phyloP scores from a whole-genome alignment of 64 coral and sea anemone genomes.

The Porites lutea region DNA sequence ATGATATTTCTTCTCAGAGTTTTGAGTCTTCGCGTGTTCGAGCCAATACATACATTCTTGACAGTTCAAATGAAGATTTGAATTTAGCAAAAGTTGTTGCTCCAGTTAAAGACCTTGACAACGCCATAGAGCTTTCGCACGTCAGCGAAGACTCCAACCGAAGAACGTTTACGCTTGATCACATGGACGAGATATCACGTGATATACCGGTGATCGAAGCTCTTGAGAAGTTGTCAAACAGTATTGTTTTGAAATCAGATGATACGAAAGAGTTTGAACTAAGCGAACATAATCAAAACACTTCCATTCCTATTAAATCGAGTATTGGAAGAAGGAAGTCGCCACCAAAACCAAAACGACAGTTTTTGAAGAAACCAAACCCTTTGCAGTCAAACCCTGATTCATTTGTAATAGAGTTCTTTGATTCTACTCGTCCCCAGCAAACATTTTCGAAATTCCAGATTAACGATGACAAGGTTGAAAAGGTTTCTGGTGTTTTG shows the following conservation, averaged over 20 bases:
- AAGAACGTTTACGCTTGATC: conserved; percentile 71
- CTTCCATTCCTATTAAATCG: neutral
- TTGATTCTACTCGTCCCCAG: neutral
- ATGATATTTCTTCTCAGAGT: conserved; percentile 45
- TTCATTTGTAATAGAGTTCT: conserved; percentile 76
- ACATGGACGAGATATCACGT: conserved; percentile 38
- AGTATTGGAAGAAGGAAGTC: conserved; percentile 11
- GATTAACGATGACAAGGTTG: conserved; percentile 6
- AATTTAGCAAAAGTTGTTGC: neutral
- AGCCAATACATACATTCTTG: conserved; percentile 11
- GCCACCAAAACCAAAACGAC: conserved; percentile 55
- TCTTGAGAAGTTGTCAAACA: conserved; percentile 55
- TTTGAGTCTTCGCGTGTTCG: neutral
- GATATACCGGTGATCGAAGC: conserved; percentile 70
- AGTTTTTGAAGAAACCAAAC: conserved; percentile 57
- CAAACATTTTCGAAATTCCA: conserved; percentile 29
- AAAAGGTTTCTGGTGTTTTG: neutral
- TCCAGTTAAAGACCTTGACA: neutral
- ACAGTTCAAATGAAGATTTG: conserved; percentile 35
- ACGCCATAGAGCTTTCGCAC: neutral
- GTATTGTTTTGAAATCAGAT: neutral
- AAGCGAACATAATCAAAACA: neutral
- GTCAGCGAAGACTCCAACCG: conserved; percentile 19
- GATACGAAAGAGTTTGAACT: neutral
- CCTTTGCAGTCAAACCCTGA: conserved; percentile 39